phyloP scores from a whole-genome alignment of 2,797 vertebrate genomes.

The Craterocephalus amniculus region DNA sequence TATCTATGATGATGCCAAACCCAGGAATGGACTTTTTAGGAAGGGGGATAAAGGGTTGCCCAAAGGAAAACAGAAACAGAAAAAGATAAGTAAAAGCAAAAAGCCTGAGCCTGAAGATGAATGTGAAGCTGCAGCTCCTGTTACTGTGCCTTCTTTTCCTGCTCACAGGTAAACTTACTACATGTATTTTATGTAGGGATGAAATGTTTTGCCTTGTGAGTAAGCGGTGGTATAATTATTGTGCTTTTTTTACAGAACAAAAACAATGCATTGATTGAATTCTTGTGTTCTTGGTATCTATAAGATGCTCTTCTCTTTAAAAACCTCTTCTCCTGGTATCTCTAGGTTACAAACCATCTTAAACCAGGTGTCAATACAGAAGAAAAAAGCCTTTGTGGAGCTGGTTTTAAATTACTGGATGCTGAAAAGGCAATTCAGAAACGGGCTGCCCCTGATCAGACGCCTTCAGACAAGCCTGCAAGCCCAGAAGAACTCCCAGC shows the following conservation, averaged over 20 bases:
- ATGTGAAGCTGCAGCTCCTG: conserved; percentile 75
- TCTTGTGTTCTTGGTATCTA: neutral
- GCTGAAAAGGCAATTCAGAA: conserved; percentile 94
- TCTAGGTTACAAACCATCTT: conserved; percentile 94
- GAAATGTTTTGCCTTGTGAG: neutral
- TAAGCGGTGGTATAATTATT: neutral
- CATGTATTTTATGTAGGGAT: neutral
- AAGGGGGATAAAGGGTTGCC: conserved; percentile 82
- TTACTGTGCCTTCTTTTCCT: conserved; percentile 89
- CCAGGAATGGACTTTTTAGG: conserved; percentile 90
- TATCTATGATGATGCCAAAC: conserved; percentile 90
- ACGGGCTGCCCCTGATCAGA: conserved; percentile 92
- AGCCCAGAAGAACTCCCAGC: conserved; percentile 89
- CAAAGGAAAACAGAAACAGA: conserved; percentile 88
- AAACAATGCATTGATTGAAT: neutral
- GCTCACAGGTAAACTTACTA: conserved; percentile 88
- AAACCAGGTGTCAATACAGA: conserved; percentile 96
- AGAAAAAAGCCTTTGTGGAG: conserved; percentile 96
- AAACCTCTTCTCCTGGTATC: neutral
- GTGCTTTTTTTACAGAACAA: neutral
- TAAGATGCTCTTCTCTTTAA: neutral
- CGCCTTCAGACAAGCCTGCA: conserved; percentile 93
- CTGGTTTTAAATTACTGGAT: conserved; percentile 96
- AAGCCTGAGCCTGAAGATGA: conserved; percentile 83
- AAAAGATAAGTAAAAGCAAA: conserved; percentile 84